Evolutionary conservation across 2,113 vertebrate genomes (phyloP).

Genomic region (Bothrops jararaca): DNA sequence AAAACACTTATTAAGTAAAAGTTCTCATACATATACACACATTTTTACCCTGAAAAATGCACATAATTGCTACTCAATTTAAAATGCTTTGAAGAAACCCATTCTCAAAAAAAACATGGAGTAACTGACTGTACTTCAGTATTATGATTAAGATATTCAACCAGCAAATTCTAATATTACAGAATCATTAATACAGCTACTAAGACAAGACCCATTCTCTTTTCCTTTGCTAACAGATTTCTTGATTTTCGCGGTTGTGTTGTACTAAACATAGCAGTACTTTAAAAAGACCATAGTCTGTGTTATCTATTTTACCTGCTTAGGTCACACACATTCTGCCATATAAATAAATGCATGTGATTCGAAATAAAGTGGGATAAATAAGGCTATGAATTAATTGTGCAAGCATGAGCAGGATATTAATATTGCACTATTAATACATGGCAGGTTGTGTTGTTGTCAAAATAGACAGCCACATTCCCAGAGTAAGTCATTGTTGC

Average conservation of each 20-base stretch:
- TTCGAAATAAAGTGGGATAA: slow-evolving; percentile 36
- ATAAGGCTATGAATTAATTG: slow-evolving; percentile 17
- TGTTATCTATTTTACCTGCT: background rate
- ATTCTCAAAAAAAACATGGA: background rate
- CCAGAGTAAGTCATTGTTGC: background rate
- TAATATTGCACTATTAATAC: background rate
- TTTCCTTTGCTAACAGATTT: background rate
- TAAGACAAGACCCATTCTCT: background rate
- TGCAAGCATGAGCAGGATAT: slow-evolving; percentile 6
- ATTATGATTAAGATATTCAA: background rate
- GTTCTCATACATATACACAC: background rate
- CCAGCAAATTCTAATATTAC: background rate
- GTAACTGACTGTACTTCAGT: background rate
- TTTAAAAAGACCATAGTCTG: background rate
- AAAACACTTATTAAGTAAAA: background rate
- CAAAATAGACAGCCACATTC: background rate
- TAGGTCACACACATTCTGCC: background rate
- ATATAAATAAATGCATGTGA: background rate
- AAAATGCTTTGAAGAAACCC: background rate
- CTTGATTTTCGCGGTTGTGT: background rate
- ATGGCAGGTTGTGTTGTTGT: background rate
- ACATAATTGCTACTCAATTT: background rate
- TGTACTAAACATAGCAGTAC: background rate
- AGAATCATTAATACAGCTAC: background rate
- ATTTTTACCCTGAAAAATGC: background rate